Percentiles rank a stretch among this genome's conserved stretches.
These are phyloP conservation scores for Vanessa cardui DNA, from an alignment of 2,888 invertebrate species.

Conservation along the genomic window DNA sequence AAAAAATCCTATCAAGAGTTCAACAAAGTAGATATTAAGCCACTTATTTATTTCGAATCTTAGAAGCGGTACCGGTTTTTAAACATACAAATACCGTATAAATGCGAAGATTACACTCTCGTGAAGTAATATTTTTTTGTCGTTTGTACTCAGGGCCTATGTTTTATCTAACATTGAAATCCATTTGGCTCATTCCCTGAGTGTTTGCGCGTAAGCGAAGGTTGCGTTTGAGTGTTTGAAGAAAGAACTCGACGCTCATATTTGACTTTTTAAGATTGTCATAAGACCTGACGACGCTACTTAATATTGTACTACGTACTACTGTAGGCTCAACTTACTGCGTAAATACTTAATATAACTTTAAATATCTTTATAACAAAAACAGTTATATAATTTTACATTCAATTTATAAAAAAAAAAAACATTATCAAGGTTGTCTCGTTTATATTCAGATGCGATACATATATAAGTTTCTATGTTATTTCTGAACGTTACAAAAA, in stretches of 20 bases:
- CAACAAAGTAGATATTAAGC: no score
- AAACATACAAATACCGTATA: no score
- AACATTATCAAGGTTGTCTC: no score
- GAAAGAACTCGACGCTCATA: constrained; percentile 36
- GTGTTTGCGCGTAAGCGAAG: constrained; percentile 40
- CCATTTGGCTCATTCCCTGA: constrained; percentile 38
- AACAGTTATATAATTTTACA: no score
- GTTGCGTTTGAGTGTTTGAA: constrained; percentile 36
- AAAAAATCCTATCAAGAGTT: no score
- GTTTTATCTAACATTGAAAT: constrained; percentile 28
- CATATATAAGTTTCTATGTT: no score
- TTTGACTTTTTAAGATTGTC: constrained; percentile 42
- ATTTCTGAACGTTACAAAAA: no score
- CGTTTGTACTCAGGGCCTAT: constrained; percentile 29
- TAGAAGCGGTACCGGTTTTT: no score
- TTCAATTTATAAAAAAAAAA: no score
- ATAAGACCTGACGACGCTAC: constrained; percentile 34
- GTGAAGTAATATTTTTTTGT: constrained; percentile 9
- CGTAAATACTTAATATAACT: constrained; percentile 11
- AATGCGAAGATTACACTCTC: neutral
- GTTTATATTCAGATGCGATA: no score
- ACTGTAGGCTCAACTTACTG: constrained; percentile 21
- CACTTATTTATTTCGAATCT: no score
- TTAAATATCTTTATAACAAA: constrained; percentile 24
- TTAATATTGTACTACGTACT: constrained; percentile 31